These are phyloP conservation scores for Hydropsyche betteni DNA, from an alignment of 2,888 invertebrate genomes.

Conservation along the genomic window DNA sequence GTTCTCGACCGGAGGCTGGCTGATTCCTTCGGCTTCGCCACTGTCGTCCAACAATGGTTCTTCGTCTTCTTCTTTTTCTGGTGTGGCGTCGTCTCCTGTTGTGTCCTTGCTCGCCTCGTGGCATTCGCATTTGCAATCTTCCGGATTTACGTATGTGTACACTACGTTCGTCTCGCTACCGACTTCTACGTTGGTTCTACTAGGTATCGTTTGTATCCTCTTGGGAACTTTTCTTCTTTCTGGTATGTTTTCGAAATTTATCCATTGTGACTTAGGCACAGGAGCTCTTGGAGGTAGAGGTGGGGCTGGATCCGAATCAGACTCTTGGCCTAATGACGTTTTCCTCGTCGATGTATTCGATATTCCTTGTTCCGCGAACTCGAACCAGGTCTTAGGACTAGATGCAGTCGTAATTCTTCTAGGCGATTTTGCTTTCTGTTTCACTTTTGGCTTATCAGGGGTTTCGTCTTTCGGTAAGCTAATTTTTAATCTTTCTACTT, in stretches of 20 bases:
- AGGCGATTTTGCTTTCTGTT: constrained; percentile 64
- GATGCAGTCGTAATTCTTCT: constrained; percentile 61
- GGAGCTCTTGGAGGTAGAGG: constrained; percentile 59
- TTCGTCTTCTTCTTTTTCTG: constrained; percentile 55
- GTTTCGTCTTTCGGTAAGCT: constrained; percentile 72
- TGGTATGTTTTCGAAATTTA: constrained; percentile 87
- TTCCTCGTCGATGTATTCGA: constrained; percentile 58
- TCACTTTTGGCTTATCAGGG: constrained; percentile 52
- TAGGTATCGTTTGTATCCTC: constrained; percentile 82
- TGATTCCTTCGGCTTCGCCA: constrained; percentile 61
- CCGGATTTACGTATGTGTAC: constrained; percentile 85
- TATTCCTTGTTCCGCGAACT: constrained; percentile 73
- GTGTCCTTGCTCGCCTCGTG: constrained; percentile 67
- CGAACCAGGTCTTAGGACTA: constrained; percentile 67
- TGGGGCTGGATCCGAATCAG: constrained; percentile 57
- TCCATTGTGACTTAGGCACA: constrained; percentile 71
- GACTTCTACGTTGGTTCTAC: constrained; percentile 61
- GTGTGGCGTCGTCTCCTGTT: constrained; percentile 50
- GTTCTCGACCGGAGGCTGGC: constrained; percentile 62
- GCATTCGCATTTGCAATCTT: constrained; percentile 88
- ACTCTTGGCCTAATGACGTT: constrained; percentile 52
- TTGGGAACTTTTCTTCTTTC: constrained; percentile 83
- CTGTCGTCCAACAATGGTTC: constrained; percentile 56
- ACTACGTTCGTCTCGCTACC: constrained; percentile 63
- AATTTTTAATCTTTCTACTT: constrained; percentile 74